Evolutionary conservation across 2,888 invertebrate species (phyloP), one percentile per base, ranked within the genome.

Genomic region (Flexamia atlantica): DNA sequence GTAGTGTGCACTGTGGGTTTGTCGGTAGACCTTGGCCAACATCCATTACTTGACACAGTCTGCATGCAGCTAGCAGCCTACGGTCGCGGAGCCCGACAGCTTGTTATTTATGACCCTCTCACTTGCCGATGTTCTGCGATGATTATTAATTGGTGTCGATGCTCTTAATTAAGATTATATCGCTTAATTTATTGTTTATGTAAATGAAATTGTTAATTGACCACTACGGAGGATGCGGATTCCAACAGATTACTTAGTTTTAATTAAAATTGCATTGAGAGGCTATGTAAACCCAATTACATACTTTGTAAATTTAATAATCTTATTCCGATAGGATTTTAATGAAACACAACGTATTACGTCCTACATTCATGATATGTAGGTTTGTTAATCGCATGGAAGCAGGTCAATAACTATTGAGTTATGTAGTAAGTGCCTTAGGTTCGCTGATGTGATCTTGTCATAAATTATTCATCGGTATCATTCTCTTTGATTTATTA

Each of bases 81-180:
- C 12, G 14, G 12, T 20, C 53, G 3, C 20, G 53, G 20, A 53
- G 53, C 5, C 46, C 23, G 53, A 23, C 53, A 23, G 64, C 64
- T 17, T 5, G 64, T 64, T 64, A 30, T 64, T 64, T 64, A 64
- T 17, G 28, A 28, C 30, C 28, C 64, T 64, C 64, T 64, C 64
- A 64, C 64, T 53, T 20, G 53, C 53, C 53, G 53, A 53, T 53
- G 53, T 53, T 64, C 64, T 64, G 28, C 64, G 64, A 64, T 64
- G 64, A 64, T 64, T 64, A 64, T 64, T 64, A 64, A 64, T 64
- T 64, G 64, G 64, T 64, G 64, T 64, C 64, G 64, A 64, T 30
- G 64, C 64, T 64, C 64, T 70, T 70, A 70, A 70, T 70, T 70
- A 70, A 70, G 70, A 70, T 70, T 32, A 70, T 70, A 36, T 70